Base-by-base conservation (phyloP, 2,113 vertebrate species). In the Gasterosteus nipponicus region DNA sequence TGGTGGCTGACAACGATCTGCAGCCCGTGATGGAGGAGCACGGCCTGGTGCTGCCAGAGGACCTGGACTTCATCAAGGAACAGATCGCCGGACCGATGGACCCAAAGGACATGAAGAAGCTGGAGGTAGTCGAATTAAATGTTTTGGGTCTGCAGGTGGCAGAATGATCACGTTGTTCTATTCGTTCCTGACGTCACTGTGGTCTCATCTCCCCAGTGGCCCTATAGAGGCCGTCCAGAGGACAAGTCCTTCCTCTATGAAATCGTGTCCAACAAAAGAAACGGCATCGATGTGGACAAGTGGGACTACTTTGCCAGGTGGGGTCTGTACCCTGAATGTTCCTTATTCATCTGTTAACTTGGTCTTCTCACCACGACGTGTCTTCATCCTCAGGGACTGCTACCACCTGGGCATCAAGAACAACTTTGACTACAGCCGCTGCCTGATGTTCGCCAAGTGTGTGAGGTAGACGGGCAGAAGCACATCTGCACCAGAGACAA, bases 231-330 rank as follows among this genome's bases (percentile, higher is more conserved):
- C 60, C 94, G 97, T 2, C 60, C 88, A 42, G 81, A 94, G 82
- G 94, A 96, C 60, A 99, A 98, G 73, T 95, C 94, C 62, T 99
- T 99, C 93, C 96, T 99, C 7, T 99, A 99, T 62, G 96, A 99
- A 82, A 95, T 99, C 3, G 98, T 99, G 31, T 95, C 98, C 42
- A 99, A 99, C 89, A 98, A 98, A 86, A 93, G 81, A 77, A 99
- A 93, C 10, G 97, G 98, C 59, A 97, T 99, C 4, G 98, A 99
- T 4, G 97, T 99, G 80, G 98, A 99, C 91, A 99, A 99, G 69
- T 99, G 97, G 97, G 98, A 99, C 90, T 99, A 99, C 83, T 97
- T 99, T 93, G 96, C 97, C 75, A 96, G 98, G 98, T 98, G 88
- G 6, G 72, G 9, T 2, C 64, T 63, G 1, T 7, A 44, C 14